These are phyloP conservation scores for Spodoptera littoralis DNA, from an alignment of 2,888 invertebrate species.

Conservation along the genomic window DNA sequence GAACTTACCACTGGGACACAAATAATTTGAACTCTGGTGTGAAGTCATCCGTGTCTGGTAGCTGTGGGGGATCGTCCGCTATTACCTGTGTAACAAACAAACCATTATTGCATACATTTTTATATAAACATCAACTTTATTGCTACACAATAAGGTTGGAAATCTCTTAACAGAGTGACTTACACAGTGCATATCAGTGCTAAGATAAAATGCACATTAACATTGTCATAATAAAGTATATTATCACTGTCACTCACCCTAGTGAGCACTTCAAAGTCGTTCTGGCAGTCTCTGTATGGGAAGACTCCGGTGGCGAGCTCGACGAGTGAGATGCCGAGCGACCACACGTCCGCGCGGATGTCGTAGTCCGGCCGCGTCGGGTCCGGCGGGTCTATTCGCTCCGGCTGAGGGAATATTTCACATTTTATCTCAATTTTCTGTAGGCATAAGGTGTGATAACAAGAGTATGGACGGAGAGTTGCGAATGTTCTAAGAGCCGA, in stretches of 20 bases:
- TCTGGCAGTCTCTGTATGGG: slow-evolving; percentile 97
- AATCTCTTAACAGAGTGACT: too few relatives aligned
- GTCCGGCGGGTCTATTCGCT: slow-evolving; percentile 98
- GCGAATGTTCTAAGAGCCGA: too few relatives aligned
- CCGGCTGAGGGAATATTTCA: slow-evolving; percentile 90
- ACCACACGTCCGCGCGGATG: slow-evolving; percentile 99
- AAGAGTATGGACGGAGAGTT: too few relatives aligned
- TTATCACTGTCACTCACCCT: slow-evolving; percentile 86
- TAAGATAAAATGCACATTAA: neutral
- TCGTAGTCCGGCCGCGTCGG: slow-evolving; percentile 98
- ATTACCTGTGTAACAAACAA: slow-evolving; percentile 88
- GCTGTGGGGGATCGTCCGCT: slow-evolving; percentile 95
- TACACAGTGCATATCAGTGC: too few relatives aligned
- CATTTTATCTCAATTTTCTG: too few relatives aligned
- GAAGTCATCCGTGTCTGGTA: slow-evolving; percentile 94
- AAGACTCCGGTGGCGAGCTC: slow-evolving; percentile 99
- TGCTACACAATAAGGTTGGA: neutral
- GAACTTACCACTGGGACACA: slow-evolving; percentile 95
- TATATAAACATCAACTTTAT: too few relatives aligned
- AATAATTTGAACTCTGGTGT: slow-evolving; percentile 96
- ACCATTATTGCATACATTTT: neutral
- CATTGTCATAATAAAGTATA: neutral
- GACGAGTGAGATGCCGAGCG: slow-evolving; percentile 97
- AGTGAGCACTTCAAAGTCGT: slow-evolving; percentile 98
- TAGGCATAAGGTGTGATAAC: too few relatives aligned